These are phyloP conservation scores for Dicyrtomina minuta DNA, from an alignment of 2,888 invertebrate species.

Conservation along the genomic window DNA sequence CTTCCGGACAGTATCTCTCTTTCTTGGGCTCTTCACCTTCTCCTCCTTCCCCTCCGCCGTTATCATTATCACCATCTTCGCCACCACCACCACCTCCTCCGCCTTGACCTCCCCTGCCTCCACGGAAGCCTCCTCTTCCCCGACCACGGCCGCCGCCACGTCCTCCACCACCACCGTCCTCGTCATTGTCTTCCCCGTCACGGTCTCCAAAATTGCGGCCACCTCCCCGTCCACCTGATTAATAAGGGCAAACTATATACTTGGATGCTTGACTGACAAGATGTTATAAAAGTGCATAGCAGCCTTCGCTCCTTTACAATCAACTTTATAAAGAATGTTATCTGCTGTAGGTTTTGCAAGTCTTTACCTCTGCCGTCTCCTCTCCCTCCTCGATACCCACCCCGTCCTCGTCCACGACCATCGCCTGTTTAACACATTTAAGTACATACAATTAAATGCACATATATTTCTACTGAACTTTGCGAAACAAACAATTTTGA, in stretches of 20 bases:
- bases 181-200: slow-evolving; percentile 1
- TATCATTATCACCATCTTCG: not conserved
- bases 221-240: slow-evolving; percentile 22
- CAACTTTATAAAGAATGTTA: too few species aligned
- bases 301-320: too few species aligned
- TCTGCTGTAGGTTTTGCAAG: too few species aligned
- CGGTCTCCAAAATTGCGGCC: slow-evolving; percentile 12
- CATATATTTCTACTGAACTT: too few species aligned
- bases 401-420: not conserved
- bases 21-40: slow-evolving; percentile 40
- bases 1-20: slow-evolving; percentile 68
- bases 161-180: not conserved
- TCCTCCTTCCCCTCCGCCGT: not conserved
- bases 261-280: too few species aligned
- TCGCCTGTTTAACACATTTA: too few species aligned
- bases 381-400: too few species aligned
- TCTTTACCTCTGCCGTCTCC: too few species aligned
- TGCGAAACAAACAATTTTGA: too few species aligned
- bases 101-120: slow-evolving; percentile 22
- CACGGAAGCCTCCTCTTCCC: slow-evolving; percentile 18
- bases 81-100: not conserved
- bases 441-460: too few species aligned
- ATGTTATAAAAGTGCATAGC: too few species aligned
- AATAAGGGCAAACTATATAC: not conserved
- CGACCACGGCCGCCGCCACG: slow-evolving; percentile 11